These are phyloP conservation scores for Vidua macroura DNA, from an alignment of 2,113 vertebrate genomes.

Conservation along the genomic window DNA sequence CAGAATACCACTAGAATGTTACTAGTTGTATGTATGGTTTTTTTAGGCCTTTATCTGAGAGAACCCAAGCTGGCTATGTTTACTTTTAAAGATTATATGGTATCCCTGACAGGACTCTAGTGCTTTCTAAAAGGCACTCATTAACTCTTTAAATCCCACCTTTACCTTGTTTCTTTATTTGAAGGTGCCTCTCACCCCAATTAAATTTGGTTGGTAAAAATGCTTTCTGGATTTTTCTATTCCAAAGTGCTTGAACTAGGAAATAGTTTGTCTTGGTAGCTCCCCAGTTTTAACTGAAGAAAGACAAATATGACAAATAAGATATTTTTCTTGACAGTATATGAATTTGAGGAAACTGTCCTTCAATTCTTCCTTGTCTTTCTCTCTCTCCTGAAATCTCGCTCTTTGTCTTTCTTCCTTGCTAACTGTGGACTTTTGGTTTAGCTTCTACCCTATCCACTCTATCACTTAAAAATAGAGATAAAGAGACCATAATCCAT, in stretches of 20 bases:
- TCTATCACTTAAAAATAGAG: not conserved
- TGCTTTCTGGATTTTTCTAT: not conserved
- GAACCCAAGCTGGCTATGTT: not conserved
- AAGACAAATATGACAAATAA: not conserved
- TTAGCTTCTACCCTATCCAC: not conserved
- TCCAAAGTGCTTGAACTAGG: not conserved
- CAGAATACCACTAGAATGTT: not conserved
- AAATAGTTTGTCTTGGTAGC: not conserved
- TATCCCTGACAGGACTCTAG: not conserved
- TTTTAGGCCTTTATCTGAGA: not conserved
- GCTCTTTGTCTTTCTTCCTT: not conserved
- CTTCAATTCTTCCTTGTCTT: not conserved
- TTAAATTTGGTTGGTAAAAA: not conserved
- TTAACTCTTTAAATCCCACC: not conserved
- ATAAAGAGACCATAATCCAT: not conserved
- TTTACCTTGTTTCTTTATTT: not conserved
- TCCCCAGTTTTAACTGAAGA: not conserved
- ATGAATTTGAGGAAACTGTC: not conserved
- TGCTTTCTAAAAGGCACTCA: not conserved
- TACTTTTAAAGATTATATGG: not conserved
- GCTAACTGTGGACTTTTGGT: not conserved
- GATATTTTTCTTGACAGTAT: not conserved
- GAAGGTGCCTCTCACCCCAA: not conserved
- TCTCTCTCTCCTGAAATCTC: not conserved
- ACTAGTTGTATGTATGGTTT: accelerated